phyloP scores from a whole-genome alignment of 2,113 vertebrate species.

The Conger conger region DNA sequence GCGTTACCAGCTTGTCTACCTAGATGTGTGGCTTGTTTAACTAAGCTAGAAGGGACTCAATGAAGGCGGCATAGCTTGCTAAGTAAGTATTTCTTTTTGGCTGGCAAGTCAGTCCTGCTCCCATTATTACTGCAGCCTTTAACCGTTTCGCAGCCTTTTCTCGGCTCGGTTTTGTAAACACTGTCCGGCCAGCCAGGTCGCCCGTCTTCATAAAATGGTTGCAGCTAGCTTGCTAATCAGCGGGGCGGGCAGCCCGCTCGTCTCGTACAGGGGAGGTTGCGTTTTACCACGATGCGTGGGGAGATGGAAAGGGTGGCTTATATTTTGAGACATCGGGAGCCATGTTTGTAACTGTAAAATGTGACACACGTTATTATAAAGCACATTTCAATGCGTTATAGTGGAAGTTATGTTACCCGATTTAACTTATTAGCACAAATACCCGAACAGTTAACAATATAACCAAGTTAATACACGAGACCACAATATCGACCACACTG shows the following conservation, averaged over 20 bases:
- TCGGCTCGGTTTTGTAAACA: background rate
- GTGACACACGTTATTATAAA: slow-evolving; percentile 4
- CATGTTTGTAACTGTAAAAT: slow-evolving; percentile 7
- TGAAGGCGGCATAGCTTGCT: background rate
- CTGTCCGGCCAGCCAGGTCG: background rate
- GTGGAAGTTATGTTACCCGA: background rate
- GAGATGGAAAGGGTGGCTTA: background rate
- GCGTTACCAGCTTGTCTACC: background rate
- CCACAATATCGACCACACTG: too few relatives aligned
- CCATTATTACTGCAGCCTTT: slow-evolving; percentile 3
- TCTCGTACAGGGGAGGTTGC: background rate
- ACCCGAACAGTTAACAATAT: background rate
- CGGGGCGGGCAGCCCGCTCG: too few relatives aligned
- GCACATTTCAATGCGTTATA: background rate
- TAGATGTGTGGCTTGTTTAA: background rate
- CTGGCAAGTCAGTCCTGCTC: background rate
- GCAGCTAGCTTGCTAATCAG: background rate
- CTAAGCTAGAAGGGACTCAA: background rate
- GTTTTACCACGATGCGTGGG: slow-evolving; percentile 1
- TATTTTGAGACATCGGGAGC: background rate
- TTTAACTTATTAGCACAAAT: background rate
- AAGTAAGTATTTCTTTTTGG: background rate
- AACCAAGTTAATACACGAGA: too few relatives aligned
- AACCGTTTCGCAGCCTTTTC: slow-evolving; percentile 3
- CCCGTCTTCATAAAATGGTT: background rate